These are phyloP conservation scores for Benitochromis conjunctus DNA, from an alignment of 2,113 vertebrate genomes.

Conservation along the genomic window DNA sequence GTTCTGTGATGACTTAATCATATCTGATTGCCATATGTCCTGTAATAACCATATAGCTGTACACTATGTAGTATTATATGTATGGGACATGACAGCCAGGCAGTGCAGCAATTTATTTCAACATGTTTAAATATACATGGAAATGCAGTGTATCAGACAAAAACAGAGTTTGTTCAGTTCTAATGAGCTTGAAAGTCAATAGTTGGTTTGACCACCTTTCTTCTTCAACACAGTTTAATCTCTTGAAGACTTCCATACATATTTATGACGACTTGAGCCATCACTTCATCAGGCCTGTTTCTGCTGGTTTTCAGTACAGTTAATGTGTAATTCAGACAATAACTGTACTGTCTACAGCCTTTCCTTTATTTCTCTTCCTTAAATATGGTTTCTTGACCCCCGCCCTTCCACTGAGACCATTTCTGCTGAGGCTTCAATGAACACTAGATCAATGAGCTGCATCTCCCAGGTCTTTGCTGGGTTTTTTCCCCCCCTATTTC, in stretches of 20 bases:
- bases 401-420: not conserved
- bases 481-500: not conserved
- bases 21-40: not conserved
- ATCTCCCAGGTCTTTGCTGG: not conserved
- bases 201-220: not conserved
- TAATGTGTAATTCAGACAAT: not conserved
- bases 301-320: not conserved
- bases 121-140: not conserved
- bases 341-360: not conserved
- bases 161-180: not conserved
- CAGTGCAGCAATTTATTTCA: not conserved
- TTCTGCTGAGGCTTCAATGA: not conserved
- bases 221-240: not conserved
- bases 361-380: not conserved
- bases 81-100: not conserved
- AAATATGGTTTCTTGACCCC: not conserved
- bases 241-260: not conserved
- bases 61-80: not conserved
- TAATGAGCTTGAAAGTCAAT: not conserved
- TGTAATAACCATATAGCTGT: not conserved
- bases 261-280: not conserved
- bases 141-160: not conserved
- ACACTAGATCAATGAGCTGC: not conserved
- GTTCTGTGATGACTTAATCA: not conserved
- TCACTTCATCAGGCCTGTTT: fast-evolving